A percentile compares a stretch with the other conserved stretches of the same genome.
These are phyloP conservation scores for Dipus sagitta DNA, from an alignment of 2,797 vertebrate species.

Conservation along the genomic window DNA sequence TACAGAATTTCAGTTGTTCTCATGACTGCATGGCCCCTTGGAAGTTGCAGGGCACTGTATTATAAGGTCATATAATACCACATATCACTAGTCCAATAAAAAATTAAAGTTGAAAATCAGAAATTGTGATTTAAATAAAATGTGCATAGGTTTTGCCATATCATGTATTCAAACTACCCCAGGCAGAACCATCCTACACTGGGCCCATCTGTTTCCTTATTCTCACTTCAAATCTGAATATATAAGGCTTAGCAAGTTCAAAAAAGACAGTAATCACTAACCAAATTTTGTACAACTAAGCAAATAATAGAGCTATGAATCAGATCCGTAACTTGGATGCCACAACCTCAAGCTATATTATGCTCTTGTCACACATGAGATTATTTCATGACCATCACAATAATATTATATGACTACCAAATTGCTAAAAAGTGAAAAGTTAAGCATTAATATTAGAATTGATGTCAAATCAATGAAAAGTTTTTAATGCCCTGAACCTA, in stretches of 20 bases:
- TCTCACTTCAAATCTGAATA: not conserved
- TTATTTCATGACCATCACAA: not conserved
- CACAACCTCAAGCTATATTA: not conserved
- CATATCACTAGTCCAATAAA: not conserved
- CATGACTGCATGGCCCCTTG: not conserved
- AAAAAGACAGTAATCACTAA: not conserved
- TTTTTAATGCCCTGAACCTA: fast-evolving
- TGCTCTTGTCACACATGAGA: not conserved
- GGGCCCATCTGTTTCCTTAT: not conserved
- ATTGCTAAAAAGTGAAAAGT: not conserved
- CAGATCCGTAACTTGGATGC: not conserved
- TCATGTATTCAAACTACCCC: not conserved
- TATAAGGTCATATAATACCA: not conserved
- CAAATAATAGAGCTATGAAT: not conserved
- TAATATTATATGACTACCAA: not conserved
- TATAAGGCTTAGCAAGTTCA: not conserved
- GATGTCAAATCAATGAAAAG: not conserved
- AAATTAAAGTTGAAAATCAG: not conserved
- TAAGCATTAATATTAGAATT: not conserved
- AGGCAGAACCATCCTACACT: not conserved
- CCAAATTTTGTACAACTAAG: not conserved
- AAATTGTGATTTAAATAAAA: not conserved
- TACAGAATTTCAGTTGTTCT: no score
- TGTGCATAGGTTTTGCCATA: no score
- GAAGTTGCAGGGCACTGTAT: not conserved